Conservation (phyloP, 2,113 vertebrate genomes). For the Megaceryle maxima region DNA sequence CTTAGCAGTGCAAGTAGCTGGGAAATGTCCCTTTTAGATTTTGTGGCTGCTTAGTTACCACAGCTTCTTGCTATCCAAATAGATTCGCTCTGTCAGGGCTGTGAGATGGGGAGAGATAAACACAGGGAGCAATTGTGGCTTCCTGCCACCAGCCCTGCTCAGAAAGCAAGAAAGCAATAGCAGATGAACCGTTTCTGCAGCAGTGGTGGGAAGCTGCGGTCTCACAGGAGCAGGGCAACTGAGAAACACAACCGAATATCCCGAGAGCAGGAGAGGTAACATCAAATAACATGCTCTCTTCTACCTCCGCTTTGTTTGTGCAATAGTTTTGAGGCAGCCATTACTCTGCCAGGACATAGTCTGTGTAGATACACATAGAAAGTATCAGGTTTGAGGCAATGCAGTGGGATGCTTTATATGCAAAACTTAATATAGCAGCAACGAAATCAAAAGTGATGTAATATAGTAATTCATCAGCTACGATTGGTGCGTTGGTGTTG, state of each 20-base stretch:
- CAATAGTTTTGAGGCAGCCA: background rate
- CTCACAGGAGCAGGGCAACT: background rate
- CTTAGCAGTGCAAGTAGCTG: background rate
- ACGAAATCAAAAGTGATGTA: background rate
- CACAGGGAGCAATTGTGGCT: constrained; percentile 60
- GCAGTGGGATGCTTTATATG: background rate
- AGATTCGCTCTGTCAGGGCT: constrained; percentile 11
- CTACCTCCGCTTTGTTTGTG: background rate
- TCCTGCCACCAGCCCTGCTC: constrained; percentile 56
- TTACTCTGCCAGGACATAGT: background rate
- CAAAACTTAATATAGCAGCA: background rate
- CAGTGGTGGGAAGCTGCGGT: background rate
- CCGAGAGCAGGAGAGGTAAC: background rate
- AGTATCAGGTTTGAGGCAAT: background rate
- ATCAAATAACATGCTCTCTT: background rate
- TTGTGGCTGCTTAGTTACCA: constrained; percentile 40
- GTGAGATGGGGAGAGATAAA: constrained; percentile 51
- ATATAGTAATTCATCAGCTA: background rate
- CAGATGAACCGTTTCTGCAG: constrained; percentile 31
- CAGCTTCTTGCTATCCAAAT: constrained; percentile 49
- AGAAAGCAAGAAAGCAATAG: constrained; percentile 18
- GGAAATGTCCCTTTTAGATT: constrained; percentile 24
- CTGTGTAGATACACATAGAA: background rate
- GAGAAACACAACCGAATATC: background rate
- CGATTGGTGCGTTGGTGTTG: background rate